Evolutionary conservation across 2,113 vertebrate genomes (phyloP), one percentile per base, ranked within the genome.

Genomic region (Alexandromys fortis): DNA sequence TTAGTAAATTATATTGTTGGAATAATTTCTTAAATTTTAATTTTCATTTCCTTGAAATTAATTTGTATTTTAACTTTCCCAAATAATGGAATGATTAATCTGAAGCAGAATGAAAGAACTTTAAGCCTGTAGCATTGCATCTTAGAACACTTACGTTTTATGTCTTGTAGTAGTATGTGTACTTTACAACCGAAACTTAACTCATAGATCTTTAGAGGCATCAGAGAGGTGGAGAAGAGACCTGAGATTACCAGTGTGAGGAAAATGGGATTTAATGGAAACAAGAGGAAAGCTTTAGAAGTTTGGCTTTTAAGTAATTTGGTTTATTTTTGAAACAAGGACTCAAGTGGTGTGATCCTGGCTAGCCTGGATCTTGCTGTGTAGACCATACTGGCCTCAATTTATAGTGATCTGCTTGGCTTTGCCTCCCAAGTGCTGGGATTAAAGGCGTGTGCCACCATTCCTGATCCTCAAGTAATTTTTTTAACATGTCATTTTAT

Each of bases 401-500:
- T 17, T 38, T 14, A 38, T 58, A 17, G 55, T 63, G 24, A 28
- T 83, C 19, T 38, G 52, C 35, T 55, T 82, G 11, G 2, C 55
- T 83, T 38, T 63, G 13, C 1, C 55, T 26, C 35, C 22, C 33
- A 61, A n/a, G 35, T 82, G 24, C 21, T 42, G 55, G 24, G 79
- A 61, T 61, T 61, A 82, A 61, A 82, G 22, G 35, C 7, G 7
- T 82, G 6, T 5, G n/a, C 10, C 33, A 55, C 78, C 19, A 58
- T n/a, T 61, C 52, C 55, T 67, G 22, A 82, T 65, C 38, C 16
- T 85, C 86, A 38, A 86, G 35, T 77, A 81, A n/a, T 75, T 68
- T 77, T 96, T 90, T 73, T 10, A 86, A 38, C 8, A 86, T 17
- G 52, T 73, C 47, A 87, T 92, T 95, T 96, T 87, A 76, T 85